These are phyloP conservation scores for Eueremaeus valkanovi DNA, from an alignment of 2,888 invertebrate genomes.

Conservation along the genomic window DNA sequence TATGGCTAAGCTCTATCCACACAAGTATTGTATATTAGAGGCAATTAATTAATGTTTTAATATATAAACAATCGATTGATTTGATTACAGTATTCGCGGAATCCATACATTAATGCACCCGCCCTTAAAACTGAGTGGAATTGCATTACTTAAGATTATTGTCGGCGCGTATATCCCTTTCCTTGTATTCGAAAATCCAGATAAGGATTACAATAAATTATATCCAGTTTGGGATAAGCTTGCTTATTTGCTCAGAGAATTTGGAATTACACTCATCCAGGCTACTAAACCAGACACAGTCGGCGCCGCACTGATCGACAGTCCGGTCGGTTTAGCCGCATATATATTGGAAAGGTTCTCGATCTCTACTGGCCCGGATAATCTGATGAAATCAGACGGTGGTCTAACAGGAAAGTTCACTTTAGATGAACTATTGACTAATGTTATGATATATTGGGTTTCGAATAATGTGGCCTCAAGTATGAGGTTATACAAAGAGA, in stretches of 20 bases:
- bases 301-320: too few relatives aligned
- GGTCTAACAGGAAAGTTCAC: slow-evolving; percentile 61
- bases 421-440: too few relatives aligned
- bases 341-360: slow-evolving; percentile 82
- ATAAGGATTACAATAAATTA: slow-evolving; percentile 27
- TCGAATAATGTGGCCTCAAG: slow-evolving; percentile 69
- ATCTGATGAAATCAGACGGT: slow-evolving; percentile 60
- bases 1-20: slow-evolving; percentile 51
- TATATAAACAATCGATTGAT: slow-evolving; percentile 42
- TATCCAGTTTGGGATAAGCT: slow-evolving; percentile 38
- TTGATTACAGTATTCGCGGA: neutral
- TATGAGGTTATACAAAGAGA: slow-evolving; percentile 68
- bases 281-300: too few relatives aligned
- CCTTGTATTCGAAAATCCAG: slow-evolving; percentile 34
- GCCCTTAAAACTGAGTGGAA: neutral
- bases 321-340: too few relatives aligned
- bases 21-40: slow-evolving; percentile 45
- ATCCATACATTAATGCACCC: neutral
- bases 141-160: slow-evolving; percentile 15
- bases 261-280: slow-evolving; percentile 78
- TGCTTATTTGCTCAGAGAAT: slow-evolving; percentile 64
- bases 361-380: slow-evolving; percentile 63
- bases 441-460: slow-evolving; percentile 77
- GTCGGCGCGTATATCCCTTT: neutral
- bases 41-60: too few relatives aligned